Base-by-base conservation (phyloP, 30 jellyfish, hydroid and myxozoan genomes). In the Nemopilema nomurai region DNA sequence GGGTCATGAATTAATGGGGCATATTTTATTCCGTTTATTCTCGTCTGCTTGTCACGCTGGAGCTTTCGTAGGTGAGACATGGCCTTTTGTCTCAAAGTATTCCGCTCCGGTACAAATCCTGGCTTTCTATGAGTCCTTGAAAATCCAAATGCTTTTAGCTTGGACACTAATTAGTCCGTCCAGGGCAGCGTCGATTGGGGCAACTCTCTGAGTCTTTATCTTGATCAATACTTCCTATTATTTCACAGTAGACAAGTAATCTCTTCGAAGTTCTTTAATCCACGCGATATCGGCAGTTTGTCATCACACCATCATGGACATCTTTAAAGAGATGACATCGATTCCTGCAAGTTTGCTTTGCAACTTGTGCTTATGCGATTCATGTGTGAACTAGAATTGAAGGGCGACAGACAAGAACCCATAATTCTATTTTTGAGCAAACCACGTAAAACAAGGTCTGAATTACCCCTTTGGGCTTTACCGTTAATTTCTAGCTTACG, bases 21-120 rank as follows among this genome's bases (percentile, higher is more conserved):
- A 41, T 74, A 53, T 49, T 74, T 74, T 74, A 74, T 74, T 8
- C 71, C 69, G 28, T 74, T 74, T 16, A 74, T 74, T 21, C 84
- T 18, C 8, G 50, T 74, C 17, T 27, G 84, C 51, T 74, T 74
- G 51, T 74, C 31, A 20, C 20, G 62, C 71, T 74, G 84, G 13
- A 74, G 73, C n/a, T 18, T 13, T 49, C 33, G 32, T 1, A 74
- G 33, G 52, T 74, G 51, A 18, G 84, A 41, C 84, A 74, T 74
- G 29, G 6, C 51, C n/a, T 32, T 8, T 53, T 23, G 23, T 20
- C 17, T 20, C 20, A 23, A 17, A 8, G 17, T 67, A 33, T 8
- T 0, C 20, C 23, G 32, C 76, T 23, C 28, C 6, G 3, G 4
- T 63, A n/a, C 1, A 29, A 23, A 67, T 13, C 13, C 6, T 41